Conservation (phyloP, 2,113 vertebrate genomes). For the Vulpes vulpes region DNA sequence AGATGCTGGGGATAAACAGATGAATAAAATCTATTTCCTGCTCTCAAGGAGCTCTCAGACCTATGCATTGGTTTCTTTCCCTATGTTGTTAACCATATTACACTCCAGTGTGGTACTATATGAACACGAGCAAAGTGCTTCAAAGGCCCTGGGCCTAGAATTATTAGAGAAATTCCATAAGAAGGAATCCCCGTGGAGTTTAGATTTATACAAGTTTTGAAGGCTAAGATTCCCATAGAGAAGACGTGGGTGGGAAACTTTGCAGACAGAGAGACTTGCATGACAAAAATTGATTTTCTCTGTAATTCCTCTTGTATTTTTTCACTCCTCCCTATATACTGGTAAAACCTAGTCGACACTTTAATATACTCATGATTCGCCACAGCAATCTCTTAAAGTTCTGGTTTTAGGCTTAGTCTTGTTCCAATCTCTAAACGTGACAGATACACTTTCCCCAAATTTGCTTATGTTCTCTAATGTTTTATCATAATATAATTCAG, state of each 20-base stretch:
- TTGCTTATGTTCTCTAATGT: neutral
- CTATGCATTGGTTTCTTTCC: neutral
- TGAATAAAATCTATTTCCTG: neutral
- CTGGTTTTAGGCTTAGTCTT: constrained; percentile 1
- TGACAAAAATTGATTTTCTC: constrained; percentile 4
- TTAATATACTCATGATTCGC: neutral
- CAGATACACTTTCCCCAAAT: neutral
- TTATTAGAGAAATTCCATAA: neutral
- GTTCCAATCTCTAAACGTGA: neutral
- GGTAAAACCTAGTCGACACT: neutral
- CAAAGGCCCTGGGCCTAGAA: neutral
- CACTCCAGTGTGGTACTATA: neutral
- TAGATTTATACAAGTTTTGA: neutral
- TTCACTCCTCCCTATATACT: neutral
- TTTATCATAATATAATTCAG: neutral
- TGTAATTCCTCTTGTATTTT: neutral
- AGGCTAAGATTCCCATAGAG: neutral
- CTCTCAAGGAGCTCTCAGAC: neutral
- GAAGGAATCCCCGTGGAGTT: constrained; percentile 13
- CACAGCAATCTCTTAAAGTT: neutral
- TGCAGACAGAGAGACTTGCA: neutral
- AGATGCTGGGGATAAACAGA: neutral
- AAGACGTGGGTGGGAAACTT: neutral
- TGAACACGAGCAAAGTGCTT: neutral
- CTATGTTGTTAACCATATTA: neutral